Base-by-base conservation (phyloP, 2,888 invertebrate species). In the Campaea margaritaria region DNA sequence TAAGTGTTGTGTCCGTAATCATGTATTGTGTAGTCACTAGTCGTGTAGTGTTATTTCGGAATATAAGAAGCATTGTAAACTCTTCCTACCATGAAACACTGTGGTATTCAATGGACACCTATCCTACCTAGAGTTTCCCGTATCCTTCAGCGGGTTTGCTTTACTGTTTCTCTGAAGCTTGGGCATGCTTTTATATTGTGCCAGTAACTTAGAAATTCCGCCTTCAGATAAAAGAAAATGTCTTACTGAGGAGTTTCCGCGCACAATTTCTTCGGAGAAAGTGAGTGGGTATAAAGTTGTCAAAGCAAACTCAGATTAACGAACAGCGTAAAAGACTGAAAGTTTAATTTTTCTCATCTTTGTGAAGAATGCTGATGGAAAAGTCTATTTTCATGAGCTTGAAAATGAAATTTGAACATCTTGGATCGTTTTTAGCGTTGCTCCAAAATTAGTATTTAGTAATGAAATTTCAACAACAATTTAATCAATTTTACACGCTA, bases 211-310 rank as follows among this genome's bases (percentile, higher is more conserved):
- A 77, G 79, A 80, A 81, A 80, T 82, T 85, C 78, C 72, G 75
- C 72, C 75, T 72, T 68, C 69, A 82, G 84, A 87, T 86, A 87
- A 86, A 85, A 81, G 78, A 77, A 83, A 86, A 85, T 79, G 78
- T 82, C 81, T 81, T 81, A 77, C 79, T 74, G 68, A 69, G 73
- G 69, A 75, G 76, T 76, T 72, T 75, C 63, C 9, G 64, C 66
- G 43, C 46, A 62, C 62, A 62, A 63, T 63, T 62, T 63, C 63
- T 62, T 43, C 52, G 50, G 60, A 60, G 59, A 65, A 67, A 67
- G 62, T 64, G 57, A 67, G 58, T 65, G 58, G 58, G 64, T 56
- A 63, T 58, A 66, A 63, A 69, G 65, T 65, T 55, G 54, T 55
- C 50, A 55, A 64, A 69, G 67, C 55, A 65, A 67, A 65, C 48